phyloP scores from a whole-genome alignment of 2,113 vertebrate species.

The Cottus gobio region DNA sequence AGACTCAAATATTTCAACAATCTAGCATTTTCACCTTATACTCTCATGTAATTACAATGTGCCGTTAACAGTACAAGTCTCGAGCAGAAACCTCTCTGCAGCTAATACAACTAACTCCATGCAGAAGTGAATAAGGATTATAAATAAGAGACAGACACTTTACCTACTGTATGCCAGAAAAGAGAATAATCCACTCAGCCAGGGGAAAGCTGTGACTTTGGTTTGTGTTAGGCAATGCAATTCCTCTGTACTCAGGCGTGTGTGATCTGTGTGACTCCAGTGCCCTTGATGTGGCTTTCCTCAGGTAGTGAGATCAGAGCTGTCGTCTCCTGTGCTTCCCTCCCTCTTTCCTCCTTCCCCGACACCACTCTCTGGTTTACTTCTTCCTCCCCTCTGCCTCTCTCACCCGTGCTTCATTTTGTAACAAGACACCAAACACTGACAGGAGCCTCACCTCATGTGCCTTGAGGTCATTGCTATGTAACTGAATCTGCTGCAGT shows the following conservation, averaged over 20 bases:
- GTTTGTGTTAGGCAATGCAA: constrained; percentile 29
- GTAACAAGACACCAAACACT: constrained; percentile 79
- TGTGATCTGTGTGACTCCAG: constrained; percentile 51
- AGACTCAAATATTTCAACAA: neutral
- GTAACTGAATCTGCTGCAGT: constrained; percentile 26
- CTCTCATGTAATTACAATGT: neutral
- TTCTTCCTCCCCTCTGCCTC: constrained; percentile 22
- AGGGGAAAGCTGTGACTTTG: constrained; percentile 35
- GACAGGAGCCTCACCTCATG: constrained; percentile 41
- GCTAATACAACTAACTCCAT: neutral
- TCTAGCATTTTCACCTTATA: neutral
- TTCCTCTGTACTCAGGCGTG: constrained; percentile 26
- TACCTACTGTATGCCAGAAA: constrained; percentile 55
- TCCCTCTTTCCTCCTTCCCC: constrained; percentile 15
- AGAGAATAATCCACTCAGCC: constrained; percentile 23
- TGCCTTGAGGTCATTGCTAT: constrained; percentile 26
- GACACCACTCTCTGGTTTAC: constrained; percentile 1
- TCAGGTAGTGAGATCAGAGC: constrained; percentile 66
- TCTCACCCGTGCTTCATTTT: constrained; percentile 49
- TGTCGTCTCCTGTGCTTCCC: constrained; percentile 26
- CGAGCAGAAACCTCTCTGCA: neutral
- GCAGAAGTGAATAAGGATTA: neutral
- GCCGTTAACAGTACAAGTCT: neutral
- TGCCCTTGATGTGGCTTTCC: constrained; percentile 75
- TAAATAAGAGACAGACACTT: constrained; percentile 29